Percentiles rank a stretch among this genome's conserved stretches.
phyloP scores from a whole-genome alignment of 1,140 invertebrate genomes.

The Megalopta genalis region DNA sequence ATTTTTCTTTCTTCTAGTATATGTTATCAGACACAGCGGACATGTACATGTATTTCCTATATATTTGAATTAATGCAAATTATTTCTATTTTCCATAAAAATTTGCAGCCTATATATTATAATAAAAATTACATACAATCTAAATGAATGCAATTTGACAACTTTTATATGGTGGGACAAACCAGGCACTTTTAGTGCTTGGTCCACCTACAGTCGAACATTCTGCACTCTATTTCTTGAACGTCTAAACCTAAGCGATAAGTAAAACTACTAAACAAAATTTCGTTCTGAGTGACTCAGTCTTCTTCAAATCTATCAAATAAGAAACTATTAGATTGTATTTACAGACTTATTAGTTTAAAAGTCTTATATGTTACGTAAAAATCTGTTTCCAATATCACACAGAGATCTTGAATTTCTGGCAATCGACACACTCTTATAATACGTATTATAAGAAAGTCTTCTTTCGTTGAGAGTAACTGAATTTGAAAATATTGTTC shows the following conservation, averaged over 20 bases:
- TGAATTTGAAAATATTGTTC: background rate
- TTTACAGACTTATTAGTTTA: background rate
- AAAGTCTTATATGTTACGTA: background rate
- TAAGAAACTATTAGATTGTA: slow-evolving; percentile 12
- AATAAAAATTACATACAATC: no score
- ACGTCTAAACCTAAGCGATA: background rate
- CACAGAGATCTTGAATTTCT: slow-evolving; percentile 4
- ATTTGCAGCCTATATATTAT: no score
- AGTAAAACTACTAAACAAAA: slow-evolving; percentile 7
- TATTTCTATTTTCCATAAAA: no score
- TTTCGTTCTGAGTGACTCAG: slow-evolving; percentile 30
- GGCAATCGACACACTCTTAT: background rate
- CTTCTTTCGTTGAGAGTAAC: background rate
- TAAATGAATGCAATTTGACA: no score
- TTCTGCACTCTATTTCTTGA: background rate
- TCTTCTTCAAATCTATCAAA: slow-evolving; percentile 15
- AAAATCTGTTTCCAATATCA: background rate
- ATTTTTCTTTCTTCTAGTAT: no score
- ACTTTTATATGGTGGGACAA: no score
- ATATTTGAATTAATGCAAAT: no score
- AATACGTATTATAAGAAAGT: background rate
- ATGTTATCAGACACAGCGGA: no score
- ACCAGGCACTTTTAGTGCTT: no score
- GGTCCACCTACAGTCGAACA: no score
- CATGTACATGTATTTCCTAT: no score